These are phyloP conservation scores for Drosophila ficusphila DNA, from an alignment of 1,140 invertebrate species.

Conservation along the genomic window DNA sequence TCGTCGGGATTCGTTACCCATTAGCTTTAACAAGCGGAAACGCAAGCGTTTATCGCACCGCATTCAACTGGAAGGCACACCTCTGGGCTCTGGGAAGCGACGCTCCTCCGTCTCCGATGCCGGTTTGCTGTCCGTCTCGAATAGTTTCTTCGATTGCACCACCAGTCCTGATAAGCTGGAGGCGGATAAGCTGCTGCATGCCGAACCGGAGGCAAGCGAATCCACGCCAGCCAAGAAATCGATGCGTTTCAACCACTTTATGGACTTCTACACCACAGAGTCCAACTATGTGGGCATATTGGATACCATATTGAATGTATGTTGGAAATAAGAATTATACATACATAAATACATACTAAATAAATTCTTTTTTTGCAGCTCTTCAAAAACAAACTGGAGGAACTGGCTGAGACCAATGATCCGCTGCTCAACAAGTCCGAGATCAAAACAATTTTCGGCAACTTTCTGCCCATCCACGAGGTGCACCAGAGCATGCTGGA, in stretches of 20 bases:
- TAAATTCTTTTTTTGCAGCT: slow-evolving; percentile 90
- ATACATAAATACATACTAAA: too few relatives aligned
- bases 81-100: slow-evolving; percentile 86
- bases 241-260: slow-evolving; percentile 91
- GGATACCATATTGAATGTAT: slow-evolving; percentile 94
- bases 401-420: slow-evolving; percentile 89
- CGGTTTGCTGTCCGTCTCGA: slow-evolving; percentile 91
- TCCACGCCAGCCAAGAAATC: slow-evolving; percentile 86
- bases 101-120: slow-evolving; percentile 93
- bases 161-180: slow-evolving; percentile 89
- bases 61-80: slow-evolving; percentile 74
- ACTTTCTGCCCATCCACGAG: slow-evolving; percentile 96
- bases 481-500: slow-evolving; percentile 92
- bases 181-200: slow-evolving; percentile 74
- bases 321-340: too few relatives aligned
- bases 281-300: slow-evolving; percentile 98
- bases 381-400: slow-evolving; percentile 96
- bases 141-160: slow-evolving; percentile 94
- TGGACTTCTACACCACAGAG: slow-evolving; percentile 97
- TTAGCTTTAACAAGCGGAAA: slow-evolving; percentile 86
- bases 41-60: slow-evolving; percentile 88
- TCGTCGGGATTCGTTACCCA: slow-evolving; percentile 86
- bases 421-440: slow-evolving; percentile 95
- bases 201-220: slow-evolving; percentile 85
- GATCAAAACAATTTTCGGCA: slow-evolving; percentile 98